Conservation (phyloP, 2,113 vertebrate genomes). For the Acanthochromis polyacanthus region DNA sequence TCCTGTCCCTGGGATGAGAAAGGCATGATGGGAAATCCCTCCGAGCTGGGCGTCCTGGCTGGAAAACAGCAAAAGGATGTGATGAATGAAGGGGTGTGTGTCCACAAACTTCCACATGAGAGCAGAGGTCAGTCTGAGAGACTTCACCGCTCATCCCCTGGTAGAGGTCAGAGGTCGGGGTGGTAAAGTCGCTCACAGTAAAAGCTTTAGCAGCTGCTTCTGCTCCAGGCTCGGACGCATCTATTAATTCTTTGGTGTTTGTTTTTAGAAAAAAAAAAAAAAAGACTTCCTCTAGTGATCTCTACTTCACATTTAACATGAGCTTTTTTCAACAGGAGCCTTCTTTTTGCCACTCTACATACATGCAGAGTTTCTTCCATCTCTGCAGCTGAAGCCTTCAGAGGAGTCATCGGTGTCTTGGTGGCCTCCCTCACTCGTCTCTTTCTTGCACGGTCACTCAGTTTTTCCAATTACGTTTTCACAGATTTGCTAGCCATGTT, state of each 20-base stretch:
- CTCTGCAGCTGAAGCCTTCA: too few species aligned
- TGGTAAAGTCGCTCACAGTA: slow-evolving; percentile 38
- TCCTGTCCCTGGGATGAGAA: not conserved
- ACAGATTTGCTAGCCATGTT: too few species aligned
- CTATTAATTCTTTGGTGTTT: slow-evolving; percentile 11
- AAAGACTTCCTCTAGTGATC: too few species aligned
- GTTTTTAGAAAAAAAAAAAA: too few species aligned
- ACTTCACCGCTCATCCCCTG: slow-evolving; percentile 34
- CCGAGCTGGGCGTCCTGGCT: not conserved
- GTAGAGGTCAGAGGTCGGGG: slow-evolving; percentile 52
- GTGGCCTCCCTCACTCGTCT: too few species aligned
- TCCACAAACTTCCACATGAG: slow-evolving; percentile 21
- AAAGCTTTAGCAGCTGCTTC: slow-evolving; percentile 59
- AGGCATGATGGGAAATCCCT: slow-evolving; percentile 32
- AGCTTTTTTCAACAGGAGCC: too few species aligned
- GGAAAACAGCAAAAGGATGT: not conserved
- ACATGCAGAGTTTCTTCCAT: too few species aligned
- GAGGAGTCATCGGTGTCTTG: too few species aligned
- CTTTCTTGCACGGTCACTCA: too few species aligned
- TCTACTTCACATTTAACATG: too few species aligned
- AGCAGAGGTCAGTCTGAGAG: slow-evolving; percentile 29
- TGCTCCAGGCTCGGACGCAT: slow-evolving; percentile 16
- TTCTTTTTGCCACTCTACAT: too few species aligned
- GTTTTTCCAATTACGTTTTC: too few species aligned
- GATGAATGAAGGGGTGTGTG: not conserved